Base-by-base conservation (phyloP, 2,888 invertebrate genomes). In the Smittia aterrima region DNA sequence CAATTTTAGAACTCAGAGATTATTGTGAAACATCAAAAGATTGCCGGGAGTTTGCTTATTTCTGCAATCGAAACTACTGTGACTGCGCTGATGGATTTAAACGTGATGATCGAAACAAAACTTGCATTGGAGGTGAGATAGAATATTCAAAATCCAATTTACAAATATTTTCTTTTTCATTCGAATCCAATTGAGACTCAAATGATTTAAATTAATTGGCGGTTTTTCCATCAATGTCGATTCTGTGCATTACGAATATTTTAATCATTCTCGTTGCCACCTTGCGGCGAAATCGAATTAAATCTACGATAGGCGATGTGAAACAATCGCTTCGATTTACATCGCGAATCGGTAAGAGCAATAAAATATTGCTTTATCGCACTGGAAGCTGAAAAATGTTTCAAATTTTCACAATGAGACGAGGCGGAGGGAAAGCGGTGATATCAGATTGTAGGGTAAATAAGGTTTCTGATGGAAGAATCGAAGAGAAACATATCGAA, bases 41-140 rank as follows among this genome's bases (percentile, higher is more conserved):
- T 66, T 78, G 78, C 74, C 76, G 77, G 13, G 73, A 75, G 54
- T 75, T 66, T 75, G 78, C 78, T n/a, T 78, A 78, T 68, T 66
- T 75, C 24, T 78, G 78, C 66, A 75, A 73, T 18, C 22, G 58
- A 22, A 66, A 68, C 16, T 27, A 73, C 1, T 78, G 78, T 70
- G 76, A 77, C 74, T 78, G 78, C 75, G 76, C 76, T 41, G 66
- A 75, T 40, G 78, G 77, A 73, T 78, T 76, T 73, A 74, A 24
- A 22, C 75, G 75, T 11, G 76, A 77, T 74, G 75, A 75, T 16
- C 62, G 62, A 24, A 75, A 76, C 18, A 73, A 76, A 75, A 76
- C 75, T n/a, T 78, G 78, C 66, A 62, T 78, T 71, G 78, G 77
- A 53, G 76, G 78, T 78, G 75, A 74, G 76, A 25, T 9, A 7